Percentiles rank a stretch among this genome's conserved stretches.
Evolutionary conservation across 37 sponge, comb jelly and placozoan species (phyloP).

Genomic region (Bolinopsis microptera): DNA sequence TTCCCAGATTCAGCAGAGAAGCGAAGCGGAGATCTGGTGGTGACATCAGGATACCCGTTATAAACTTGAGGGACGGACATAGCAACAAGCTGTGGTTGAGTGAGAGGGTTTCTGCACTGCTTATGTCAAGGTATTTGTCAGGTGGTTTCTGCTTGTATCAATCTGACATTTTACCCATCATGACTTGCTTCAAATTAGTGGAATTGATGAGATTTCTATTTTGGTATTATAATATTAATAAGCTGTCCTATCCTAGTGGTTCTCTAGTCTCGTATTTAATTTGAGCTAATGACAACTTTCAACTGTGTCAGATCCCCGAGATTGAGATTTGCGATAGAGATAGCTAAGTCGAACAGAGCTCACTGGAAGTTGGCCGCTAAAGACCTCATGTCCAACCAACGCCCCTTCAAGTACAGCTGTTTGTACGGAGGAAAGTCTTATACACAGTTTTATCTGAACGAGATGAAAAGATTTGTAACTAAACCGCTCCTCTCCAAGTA

Average conservation of each 20-base stretch:
- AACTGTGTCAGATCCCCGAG: constrained; percentile 45
- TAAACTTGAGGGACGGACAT: constrained; percentile 44
- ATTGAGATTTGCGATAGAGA: constrained; percentile 46
- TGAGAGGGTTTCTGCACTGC: constrained; percentile 5
- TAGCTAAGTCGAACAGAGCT: constrained; percentile 45
- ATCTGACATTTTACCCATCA: too few relatives aligned
- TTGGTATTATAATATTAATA: too few relatives aligned
- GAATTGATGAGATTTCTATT: too few relatives aligned
- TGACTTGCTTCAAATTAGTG: too few relatives aligned
- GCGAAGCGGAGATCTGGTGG: background rate
- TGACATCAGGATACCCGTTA: constrained; percentile 9
- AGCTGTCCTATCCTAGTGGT: too few relatives aligned
- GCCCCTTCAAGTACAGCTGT: background rate
- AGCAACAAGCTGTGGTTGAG: background rate
- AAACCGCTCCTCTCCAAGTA: constrained; percentile 38
- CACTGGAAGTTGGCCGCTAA: constrained; percentile 47
- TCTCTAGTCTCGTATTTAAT: too few relatives aligned
- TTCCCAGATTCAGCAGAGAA: background rate
- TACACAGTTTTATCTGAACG: constrained; percentile 11
- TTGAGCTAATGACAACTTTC: too few relatives aligned
- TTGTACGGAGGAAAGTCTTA: constrained; percentile 36
- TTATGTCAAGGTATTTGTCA: constrained; percentile 16
- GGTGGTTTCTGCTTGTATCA: background rate
- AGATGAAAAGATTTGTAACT: constrained; percentile 52
- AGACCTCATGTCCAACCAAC: background rate